Evolutionary conservation across 2,113 vertebrate genomes (phyloP), one percentile per base, ranked within the genome.

Genomic region (Myiopsitta monachus): DNA sequence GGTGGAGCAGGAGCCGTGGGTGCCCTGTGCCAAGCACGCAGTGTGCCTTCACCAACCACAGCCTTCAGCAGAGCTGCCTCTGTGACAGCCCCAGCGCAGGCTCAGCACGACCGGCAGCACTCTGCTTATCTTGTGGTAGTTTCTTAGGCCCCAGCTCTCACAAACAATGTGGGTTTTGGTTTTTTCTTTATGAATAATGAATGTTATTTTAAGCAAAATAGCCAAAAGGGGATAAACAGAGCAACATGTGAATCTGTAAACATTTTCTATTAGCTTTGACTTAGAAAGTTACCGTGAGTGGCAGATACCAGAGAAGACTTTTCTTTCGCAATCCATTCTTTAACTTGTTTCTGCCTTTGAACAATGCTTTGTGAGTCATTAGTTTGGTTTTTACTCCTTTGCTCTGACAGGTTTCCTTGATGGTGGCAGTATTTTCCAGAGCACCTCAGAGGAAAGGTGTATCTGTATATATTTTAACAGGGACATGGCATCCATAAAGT

Each of bases 171-270:
- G 57, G 57, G 4, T 24, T n/a, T 47, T 33, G 11, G 1, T 13
- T 69, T 33, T 24, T 63, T 13, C 21, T 27, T 64, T 51, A 62
- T 33, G 31, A 62, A 74, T 89, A 89, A 77, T 77, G 33, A 24
- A 22, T 55, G 52, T 76, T 82, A 52, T 87, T 94, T 90, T 76
- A 78, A 96, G 67, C 27, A 69, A 69, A 93, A 83, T 22, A 92
- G 78, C 78, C 75, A 4, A 87, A 49, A 36, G 52, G 68, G 69
- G 38, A 78, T 93, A 76, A 94, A 68, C 62, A 93, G 92, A 91
- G 89, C 90, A 89, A 72, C 74, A 63, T 54, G 77, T 72, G 92
- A 62, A 73, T 88, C 88, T 83, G 62, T 79, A 88, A 85, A 57
- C 17, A 10, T 72, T 72, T 87, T 82, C 84, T 85, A 2, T 61